A percentile compares a stretch with the other conserved stretches of the same genome.
These are phyloP conservation scores for Aromia moschata DNA, from an alignment of 2,888 invertebrate genomes.

Conservation along the genomic window DNA sequence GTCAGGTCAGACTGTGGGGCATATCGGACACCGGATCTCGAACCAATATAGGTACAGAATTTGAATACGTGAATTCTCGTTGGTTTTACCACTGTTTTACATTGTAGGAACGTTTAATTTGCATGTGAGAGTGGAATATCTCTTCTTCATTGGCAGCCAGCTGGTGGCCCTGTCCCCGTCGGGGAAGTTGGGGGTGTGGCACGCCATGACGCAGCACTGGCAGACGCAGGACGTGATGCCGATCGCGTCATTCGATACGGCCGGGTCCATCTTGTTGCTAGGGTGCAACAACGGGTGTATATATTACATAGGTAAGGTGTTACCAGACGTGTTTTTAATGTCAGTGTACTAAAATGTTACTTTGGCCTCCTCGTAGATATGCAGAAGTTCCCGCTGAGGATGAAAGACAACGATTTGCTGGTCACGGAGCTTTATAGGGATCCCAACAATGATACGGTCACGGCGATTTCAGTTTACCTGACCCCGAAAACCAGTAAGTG, in stretches of 20 bases:
- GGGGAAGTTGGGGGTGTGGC: constrained; percentile 99
- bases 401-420: constrained; percentile 98
- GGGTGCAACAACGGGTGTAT: constrained; percentile 97
- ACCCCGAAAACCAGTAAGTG: constrained; percentile 98
- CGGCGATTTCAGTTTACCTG: constrained; percentile 96
- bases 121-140: constrained; percentile 91
- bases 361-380: constrained; percentile 74
- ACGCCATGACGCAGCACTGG: constrained; percentile 99
- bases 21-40: constrained; percentile 80
- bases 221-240: constrained; percentile 96
- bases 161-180: constrained; percentile 93
- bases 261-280: constrained; percentile 92
- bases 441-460: constrained; percentile 94
- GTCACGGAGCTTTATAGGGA: constrained; percentile 97
- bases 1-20: constrained; percentile 81
- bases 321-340: background rate
- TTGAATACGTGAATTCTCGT: too few species aligned
- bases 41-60: constrained; percentile 72
- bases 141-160: constrained; percentile 98
- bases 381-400: constrained; percentile 98
- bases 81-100: too few species aligned
- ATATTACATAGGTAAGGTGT: constrained; percentile 86
- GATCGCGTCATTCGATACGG: constrained; percentile 95
- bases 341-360: background rate
- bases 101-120: constrained; percentile 86